A percentile compares a stretch with the other conserved stretches of the same genome.
Evolutionary conservation across 1,140 invertebrate species (phyloP).

Genomic region (Pseudomyrmex pallidus): DNA sequence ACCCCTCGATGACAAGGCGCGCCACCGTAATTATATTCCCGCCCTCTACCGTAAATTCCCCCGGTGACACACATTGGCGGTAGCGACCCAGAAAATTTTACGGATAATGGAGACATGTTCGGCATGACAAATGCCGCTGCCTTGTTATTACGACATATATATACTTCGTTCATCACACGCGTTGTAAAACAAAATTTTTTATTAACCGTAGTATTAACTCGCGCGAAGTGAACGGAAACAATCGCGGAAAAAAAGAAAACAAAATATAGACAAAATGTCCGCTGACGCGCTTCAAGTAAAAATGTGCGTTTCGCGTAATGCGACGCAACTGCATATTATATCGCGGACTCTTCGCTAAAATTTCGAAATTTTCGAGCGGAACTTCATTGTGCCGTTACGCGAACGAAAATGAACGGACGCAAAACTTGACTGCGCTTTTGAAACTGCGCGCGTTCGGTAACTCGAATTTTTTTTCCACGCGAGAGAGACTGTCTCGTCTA

Average conservation of each 20-base stretch:
- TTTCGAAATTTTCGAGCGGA: slow-evolving; percentile 14
- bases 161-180: background rate
- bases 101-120: slow-evolving; percentile 10
- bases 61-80: slow-evolving; percentile 14
- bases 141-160: background rate
- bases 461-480: background rate
- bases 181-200: slow-evolving; percentile 10
- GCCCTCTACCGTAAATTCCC: slow-evolving; percentile 17
- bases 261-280: background rate
- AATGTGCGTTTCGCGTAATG: slow-evolving; percentile 6
- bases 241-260: background rate
- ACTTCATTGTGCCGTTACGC: background rate
- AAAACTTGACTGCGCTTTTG: slow-evolving; percentile 6
- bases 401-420: background rate
- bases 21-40: slow-evolving; percentile 46
- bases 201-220: background rate
- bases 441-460: background rate
- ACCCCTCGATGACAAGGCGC: slow-evolving; percentile 47
- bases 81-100: slow-evolving; percentile 29
- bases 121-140: slow-evolving; percentile 9
- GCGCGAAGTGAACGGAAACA: slow-evolving; percentile 22
- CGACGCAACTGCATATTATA: slow-evolving; percentile 8
- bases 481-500: slow-evolving; percentile 9
- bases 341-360: background rate
- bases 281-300: slow-evolving; percentile 20